Base-by-base conservation (phyloP, 2,797 vertebrate species). In the Lithobates sylvaticus region DNA sequence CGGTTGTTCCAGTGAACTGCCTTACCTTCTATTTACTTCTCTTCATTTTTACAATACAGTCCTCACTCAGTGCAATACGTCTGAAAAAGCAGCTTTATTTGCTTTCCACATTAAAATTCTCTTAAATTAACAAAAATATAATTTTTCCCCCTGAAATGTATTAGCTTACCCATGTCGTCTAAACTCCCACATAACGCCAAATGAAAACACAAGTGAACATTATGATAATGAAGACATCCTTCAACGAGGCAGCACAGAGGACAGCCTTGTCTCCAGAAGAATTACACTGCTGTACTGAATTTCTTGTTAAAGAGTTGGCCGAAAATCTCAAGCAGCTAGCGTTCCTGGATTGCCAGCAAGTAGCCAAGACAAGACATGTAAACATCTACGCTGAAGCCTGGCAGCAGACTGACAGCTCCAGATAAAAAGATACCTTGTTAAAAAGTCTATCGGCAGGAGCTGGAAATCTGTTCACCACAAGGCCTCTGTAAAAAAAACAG, bases 361-460 rank as follows among this genome's bases (percentile, higher is more conserved):
- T 78, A 83, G 65, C 76, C 76, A 72, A 65, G 58, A 58, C 61
- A 39, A 74, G 86, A 54, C 80, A 44, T 76, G 86, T 87, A 87
- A 87, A 87, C 86, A 84, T 84, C 81, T 42, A 36, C n/a, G 76
- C 71, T 54, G 71, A 64, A 70, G 64, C 12, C 32, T 84, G 86
- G 86, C 86, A 84, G 68, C 61, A 75, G 64, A 26, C 36, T 69
- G 76, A 83, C 76, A 61, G 44, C 54, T 69, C 68, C 61, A 34
- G 70, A 84, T 69, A 84, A 84, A 47, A 72, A 75, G 76, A 73
- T 84, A 84, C 86, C 86, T 87, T 84, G 81, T 84, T 84, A 73
- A 16, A 77, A 84, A 36, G 32, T 39, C 54, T 39, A 69, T 29
- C 67, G 47, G 72, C 80, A 86, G 76, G 54, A 87, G 80, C 21